Evolutionary conservation across 2,797 vertebrate genomes (phyloP).

Genomic region (Periparus ater): DNA sequence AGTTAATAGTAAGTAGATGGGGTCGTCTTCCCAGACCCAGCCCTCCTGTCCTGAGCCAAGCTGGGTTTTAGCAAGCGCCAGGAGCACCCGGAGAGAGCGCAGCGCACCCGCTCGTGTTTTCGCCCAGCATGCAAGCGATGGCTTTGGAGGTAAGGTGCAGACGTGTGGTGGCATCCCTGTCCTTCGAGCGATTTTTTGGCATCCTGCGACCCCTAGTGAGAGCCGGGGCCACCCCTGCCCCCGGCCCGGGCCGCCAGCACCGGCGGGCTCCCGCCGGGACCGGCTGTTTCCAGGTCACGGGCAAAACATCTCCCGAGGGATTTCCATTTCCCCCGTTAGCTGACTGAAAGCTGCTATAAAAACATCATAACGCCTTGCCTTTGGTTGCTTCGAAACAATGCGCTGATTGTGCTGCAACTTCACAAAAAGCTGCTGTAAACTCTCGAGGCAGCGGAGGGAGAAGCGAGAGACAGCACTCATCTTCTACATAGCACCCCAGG

Average conservation of each 20-base stretch:
- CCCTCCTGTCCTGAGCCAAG: background rate
- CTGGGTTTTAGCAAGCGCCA: background rate
- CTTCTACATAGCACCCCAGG: background rate
- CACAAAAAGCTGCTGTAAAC: background rate
- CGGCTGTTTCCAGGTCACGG: background rate
- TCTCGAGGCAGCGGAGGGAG: background rate
- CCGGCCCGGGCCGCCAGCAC: background rate
- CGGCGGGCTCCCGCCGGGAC: background rate
- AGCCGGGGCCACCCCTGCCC: background rate
- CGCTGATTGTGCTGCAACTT: background rate
- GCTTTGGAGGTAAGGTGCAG: background rate
- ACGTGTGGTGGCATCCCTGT: background rate
- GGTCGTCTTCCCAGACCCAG: background rate
- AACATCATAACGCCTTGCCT: background rate
- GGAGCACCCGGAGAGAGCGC: background rate
- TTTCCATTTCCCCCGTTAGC: background rate
- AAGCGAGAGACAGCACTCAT: background rate
- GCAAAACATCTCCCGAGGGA: background rate
- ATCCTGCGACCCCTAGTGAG: constrained; percentile 79
- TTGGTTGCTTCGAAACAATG: background rate
- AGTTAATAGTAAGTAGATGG: background rate
- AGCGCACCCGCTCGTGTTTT: background rate
- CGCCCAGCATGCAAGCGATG: background rate
- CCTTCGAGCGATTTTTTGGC: constrained; percentile 56
- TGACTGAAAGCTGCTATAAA: background rate